phyloP scores from a whole-genome alignment of 2,888 invertebrate species.

The Drosophila nigricruria region DNA sequence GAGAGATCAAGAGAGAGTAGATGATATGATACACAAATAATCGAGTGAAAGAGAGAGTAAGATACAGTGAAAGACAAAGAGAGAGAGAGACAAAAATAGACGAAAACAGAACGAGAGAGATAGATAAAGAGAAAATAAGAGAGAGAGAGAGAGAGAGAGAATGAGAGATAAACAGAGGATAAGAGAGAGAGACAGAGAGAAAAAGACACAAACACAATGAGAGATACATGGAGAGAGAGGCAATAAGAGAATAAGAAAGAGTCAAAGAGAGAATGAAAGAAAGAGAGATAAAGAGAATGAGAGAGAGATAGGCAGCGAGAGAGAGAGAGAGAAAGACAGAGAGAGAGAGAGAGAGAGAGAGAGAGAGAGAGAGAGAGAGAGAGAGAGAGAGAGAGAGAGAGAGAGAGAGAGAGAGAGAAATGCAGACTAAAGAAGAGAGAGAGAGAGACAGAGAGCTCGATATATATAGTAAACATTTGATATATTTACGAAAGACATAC shows the following conservation, averaged over 20 bases:
- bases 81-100: background rate
- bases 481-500: too few species aligned
- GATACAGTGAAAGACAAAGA: background rate
- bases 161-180: background rate
- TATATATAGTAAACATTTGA: too few species aligned
- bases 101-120: background rate
- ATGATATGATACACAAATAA: too few species aligned
- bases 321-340: background rate
- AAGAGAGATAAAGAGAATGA: too few species aligned
- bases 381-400: background rate
- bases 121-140: background rate
- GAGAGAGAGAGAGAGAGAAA: too few species aligned
- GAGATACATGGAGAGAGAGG: background rate
- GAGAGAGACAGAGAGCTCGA: too few species aligned
- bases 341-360: background rate
- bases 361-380: background rate
- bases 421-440: too few species aligned
- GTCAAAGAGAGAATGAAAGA: background rate
- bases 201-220: background rate
- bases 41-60: background rate
- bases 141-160: background rate
- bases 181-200: background rate
- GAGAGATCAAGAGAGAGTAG: background rate
- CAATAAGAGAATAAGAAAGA: background rate
- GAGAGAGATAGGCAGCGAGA: background rate